phyloP scores from a whole-genome alignment of 2,888 invertebrate species.

The Philaethria dido region DNA sequence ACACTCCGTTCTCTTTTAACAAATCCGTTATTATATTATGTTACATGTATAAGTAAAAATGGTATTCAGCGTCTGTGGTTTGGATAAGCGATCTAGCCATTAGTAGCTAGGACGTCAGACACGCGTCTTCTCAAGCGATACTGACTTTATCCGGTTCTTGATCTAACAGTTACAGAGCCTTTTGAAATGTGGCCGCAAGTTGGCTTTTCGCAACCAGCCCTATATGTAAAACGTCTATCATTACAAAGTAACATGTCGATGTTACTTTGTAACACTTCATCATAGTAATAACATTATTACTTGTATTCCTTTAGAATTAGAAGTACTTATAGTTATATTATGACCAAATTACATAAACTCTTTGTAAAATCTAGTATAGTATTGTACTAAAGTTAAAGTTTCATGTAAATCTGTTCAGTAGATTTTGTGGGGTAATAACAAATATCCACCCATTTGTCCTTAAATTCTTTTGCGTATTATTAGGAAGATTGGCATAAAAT shows the following conservation, averaged over 20 bases:
- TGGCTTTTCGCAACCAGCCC: not conserved
- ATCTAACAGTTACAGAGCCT: constrained; percentile 1
- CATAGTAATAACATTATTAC: no score
- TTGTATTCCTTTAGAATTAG: no score
- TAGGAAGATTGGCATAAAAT: not conserved
- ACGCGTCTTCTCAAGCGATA: not conserved
- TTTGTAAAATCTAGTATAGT: no score
- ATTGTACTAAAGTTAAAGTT: no score
- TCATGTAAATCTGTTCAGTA: no score
- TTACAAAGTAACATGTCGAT: not conserved
- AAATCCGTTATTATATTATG: not conserved
- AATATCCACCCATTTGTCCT: no score
- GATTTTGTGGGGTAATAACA: no score
- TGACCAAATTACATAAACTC: no score
- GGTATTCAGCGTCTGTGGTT: not conserved
- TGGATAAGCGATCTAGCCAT: not conserved
- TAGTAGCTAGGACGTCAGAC: not conserved
- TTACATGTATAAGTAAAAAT: not conserved
- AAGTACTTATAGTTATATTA: no score
- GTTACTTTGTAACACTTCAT: no score
- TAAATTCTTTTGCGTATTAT: no score
- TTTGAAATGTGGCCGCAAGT: not conserved
- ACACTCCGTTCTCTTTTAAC: no score
- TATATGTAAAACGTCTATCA: not conserved
- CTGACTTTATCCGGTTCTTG: constrained; percentile 2